A percentile compares a stretch with the other conserved stretches of the same genome.
phyloP scores from a whole-genome alignment of 2,888 invertebrate genomes.

The Julus scandinavius region DNA sequence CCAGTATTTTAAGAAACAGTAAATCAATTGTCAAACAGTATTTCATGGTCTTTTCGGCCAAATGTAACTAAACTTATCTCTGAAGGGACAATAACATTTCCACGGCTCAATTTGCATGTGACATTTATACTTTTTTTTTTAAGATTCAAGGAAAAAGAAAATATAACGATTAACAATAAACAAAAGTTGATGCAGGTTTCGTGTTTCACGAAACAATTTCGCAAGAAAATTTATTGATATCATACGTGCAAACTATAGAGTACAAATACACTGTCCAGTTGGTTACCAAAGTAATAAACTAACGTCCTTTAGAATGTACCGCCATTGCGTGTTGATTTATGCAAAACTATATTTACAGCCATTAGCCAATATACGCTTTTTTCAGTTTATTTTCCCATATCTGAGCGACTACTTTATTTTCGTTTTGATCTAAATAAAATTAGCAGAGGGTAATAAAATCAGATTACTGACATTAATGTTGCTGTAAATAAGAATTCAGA shows the following conservation, averaged over 20 bases:
- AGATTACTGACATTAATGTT: not conserved
- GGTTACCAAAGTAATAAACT: too few relatives aligned
- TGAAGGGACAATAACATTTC: not conserved
- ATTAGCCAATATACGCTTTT: too few relatives aligned
- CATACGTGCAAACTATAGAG: not conserved
- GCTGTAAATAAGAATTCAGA: not conserved
- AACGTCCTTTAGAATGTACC: too few relatives aligned
- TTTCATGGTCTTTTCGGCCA: too few relatives aligned
- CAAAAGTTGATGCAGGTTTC: not conserved
- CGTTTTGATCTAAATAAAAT: slow-evolving; percentile 1
- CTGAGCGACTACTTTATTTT: not conserved
- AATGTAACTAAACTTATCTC: too few relatives aligned
- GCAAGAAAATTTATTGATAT: not conserved
- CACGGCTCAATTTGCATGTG: not conserved
- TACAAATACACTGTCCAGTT: not conserved
- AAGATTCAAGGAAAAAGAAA: not conserved
- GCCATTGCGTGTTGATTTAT: too few relatives aligned
- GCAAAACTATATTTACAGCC: too few relatives aligned
- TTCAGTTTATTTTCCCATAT: too few relatives aligned
- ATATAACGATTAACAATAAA: not conserved
- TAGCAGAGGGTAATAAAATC: not conserved
- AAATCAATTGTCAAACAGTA: too few relatives aligned
- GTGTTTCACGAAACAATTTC: not conserved
- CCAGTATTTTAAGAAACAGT: too few relatives aligned
- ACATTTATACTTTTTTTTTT: not conserved